phyloP scores from a whole-genome alignment of 2,888 invertebrate genomes.

The Euzophera pinguis region DNA sequence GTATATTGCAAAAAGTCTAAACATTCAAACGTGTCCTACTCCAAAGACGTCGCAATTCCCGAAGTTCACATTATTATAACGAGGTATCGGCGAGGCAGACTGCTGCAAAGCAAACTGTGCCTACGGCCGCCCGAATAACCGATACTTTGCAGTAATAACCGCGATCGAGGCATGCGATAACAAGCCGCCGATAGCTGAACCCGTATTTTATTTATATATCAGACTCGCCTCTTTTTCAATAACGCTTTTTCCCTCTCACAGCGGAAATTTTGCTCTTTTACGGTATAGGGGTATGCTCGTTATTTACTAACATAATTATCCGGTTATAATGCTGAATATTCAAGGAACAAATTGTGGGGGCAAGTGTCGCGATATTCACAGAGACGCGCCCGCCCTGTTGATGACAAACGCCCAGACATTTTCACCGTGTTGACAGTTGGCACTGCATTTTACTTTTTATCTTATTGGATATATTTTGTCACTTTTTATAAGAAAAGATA shows the following conservation, averaged over 20 bases:
- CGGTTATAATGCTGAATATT: constrained; percentile 63
- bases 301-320: constrained; percentile 73
- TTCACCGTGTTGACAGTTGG: constrained; percentile 9
- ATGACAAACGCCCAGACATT: constrained; percentile 25
- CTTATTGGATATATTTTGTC: neutral
- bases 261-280: constrained; percentile 76
- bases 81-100: constrained; percentile 65
- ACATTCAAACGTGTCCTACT: constrained; percentile 52
- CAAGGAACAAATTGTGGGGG: constrained; percentile 59
- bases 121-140: constrained; percentile 70
- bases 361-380: constrained; percentile 53
- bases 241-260: constrained; percentile 71
- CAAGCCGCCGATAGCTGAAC: constrained; percentile 80
- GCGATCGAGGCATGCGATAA: constrained; percentile 77
- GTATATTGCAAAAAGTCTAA: constrained; percentile 30
- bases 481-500: too few relatives aligned
- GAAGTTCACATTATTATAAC: constrained; percentile 80
- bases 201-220: constrained; percentile 80
- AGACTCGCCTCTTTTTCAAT: constrained; percentile 76
- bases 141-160: constrained; percentile 73
- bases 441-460: neutral
- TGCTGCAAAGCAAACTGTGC: constrained; percentile 73
- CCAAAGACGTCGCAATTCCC: constrained; percentile 69
- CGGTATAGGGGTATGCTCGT: constrained; percentile 64
- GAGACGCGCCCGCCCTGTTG: constrained; percentile 21